Percentiles rank a stretch among this genome's conserved stretches.
These are phyloP conservation scores for Xiphorhynchus elegans DNA, from an alignment of 2,113 vertebrate genomes.

Conservation along the genomic window DNA sequence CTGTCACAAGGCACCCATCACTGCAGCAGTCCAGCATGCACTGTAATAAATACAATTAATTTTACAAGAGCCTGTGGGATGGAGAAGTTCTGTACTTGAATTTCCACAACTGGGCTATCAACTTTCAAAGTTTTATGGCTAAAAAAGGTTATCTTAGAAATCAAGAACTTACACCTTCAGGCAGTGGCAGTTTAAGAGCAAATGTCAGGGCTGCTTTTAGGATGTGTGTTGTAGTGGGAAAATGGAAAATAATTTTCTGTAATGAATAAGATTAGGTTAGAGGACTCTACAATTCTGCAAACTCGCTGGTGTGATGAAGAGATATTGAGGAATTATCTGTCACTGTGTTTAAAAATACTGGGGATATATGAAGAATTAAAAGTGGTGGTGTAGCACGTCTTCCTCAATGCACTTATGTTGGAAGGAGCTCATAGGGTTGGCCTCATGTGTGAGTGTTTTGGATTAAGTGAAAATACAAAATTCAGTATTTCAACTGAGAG, in stretches of 20 bases:
- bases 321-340: not conserved
- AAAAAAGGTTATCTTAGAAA: not conserved
- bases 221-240: not conserved
- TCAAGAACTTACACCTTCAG: not conserved
- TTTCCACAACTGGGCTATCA: not conserved
- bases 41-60: not conserved
- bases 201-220: not conserved
- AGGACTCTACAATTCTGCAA: not conserved
- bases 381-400: not conserved
- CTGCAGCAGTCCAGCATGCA: not conserved
- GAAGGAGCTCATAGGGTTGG: not conserved
- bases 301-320: not conserved
- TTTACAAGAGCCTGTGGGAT: not conserved
- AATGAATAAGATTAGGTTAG: not conserved
- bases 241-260: not conserved
- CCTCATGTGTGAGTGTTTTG: not conserved
- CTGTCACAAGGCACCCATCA: not conserved
- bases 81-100: not conserved
- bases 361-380: not conserved
- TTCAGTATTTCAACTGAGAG: not conserved
- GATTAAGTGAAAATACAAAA: not conserved
- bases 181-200: not conserved
- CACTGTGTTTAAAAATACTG: not conserved
- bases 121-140: not conserved
- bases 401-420: not conserved